Conservation (phyloP, 2,888 invertebrate genomes). For the Lochmaea crataegi region DNA sequence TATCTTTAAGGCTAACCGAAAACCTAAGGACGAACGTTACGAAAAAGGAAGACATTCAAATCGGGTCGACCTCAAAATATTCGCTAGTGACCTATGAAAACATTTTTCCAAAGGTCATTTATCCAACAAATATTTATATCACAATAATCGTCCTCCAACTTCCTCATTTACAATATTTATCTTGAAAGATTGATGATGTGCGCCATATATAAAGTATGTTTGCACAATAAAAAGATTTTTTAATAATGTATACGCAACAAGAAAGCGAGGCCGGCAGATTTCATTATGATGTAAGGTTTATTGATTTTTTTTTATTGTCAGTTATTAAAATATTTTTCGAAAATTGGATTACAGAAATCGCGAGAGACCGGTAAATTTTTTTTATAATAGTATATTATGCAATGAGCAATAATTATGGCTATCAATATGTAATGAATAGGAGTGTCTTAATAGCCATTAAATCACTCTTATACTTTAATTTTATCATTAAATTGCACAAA, state of each 20-base stretch:
- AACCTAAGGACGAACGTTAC: too few species aligned
- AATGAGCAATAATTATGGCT: too few species aligned
- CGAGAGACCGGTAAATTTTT: too few species aligned
- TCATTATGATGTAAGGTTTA: background rate
- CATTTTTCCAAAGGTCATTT: background rate
- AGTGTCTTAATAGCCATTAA: too few species aligned
- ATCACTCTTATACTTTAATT: too few species aligned
- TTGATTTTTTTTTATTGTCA: background rate
- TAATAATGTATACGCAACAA: background rate
- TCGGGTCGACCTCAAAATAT: background rate
- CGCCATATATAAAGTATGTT: background rate
- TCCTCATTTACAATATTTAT: background rate
- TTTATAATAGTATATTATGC: too few species aligned
- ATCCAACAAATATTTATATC: background rate
- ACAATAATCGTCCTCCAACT: background rate
- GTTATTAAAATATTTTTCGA: background rate
- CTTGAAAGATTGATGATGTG: background rate
- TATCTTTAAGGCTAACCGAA: background rate
- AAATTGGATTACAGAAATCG: background rate
- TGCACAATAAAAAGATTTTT: background rate
- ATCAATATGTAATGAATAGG: too few species aligned
- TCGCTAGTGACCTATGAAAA: background rate
- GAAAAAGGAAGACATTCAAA: background rate
- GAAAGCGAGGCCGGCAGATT: background rate
- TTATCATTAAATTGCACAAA: too few species aligned